phyloP scores from a whole-genome alignment of 2,888 invertebrate species.

The Ctenicera cuprea region DNA sequence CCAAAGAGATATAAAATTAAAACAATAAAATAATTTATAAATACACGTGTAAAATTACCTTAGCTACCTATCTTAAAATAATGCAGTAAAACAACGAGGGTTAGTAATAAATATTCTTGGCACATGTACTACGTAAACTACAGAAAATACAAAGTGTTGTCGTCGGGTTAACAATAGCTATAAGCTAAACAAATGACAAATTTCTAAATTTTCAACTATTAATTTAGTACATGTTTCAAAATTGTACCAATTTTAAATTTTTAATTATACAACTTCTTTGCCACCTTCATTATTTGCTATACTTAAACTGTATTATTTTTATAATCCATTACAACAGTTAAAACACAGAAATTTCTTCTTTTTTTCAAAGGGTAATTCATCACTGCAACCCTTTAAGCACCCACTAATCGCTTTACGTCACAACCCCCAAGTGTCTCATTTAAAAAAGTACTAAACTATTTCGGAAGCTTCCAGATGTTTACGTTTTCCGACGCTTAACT shows the following conservation, averaged over 20 bases:
- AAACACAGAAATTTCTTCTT: too few species aligned
- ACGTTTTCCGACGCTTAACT: conserved; percentile 50
- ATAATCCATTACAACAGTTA: too few species aligned
- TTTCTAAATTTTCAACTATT: too few species aligned
- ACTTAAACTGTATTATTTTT: too few species aligned
- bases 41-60: neutral
- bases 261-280: too few species aligned
- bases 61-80: conserved; percentile 13
- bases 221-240: too few species aligned
- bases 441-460: conserved; percentile 45
- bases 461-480: conserved; percentile 56
- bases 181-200: too few species aligned
- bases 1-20: too few species aligned
- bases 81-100: conserved; percentile 7
- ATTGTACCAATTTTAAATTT: too few species aligned
- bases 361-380: too few species aligned
- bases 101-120: conserved; percentile 13
- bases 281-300: too few species aligned
- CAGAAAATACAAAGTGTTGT: conserved; percentile 5
- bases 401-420: conserved; percentile 50
- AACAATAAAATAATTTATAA: neutral
- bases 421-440: conserved; percentile 49
- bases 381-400: too few species aligned
- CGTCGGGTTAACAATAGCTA: neutral
- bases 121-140: neutral